phyloP scores from a whole-genome alignment of 2,888 invertebrate species.

The Microlaimidae sp. region DNA sequence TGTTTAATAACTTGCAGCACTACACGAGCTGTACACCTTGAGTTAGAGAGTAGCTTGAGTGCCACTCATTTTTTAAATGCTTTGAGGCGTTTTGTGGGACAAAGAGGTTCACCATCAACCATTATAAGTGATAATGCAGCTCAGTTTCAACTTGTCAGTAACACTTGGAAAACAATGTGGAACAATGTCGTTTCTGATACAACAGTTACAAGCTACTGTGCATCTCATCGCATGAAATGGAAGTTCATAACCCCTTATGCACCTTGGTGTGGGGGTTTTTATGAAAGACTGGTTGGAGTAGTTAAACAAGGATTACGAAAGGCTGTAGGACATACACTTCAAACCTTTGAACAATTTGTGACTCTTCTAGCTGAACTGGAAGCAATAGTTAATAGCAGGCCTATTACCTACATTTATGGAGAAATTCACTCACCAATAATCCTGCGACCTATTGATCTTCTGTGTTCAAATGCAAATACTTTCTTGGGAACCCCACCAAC shows the following conservation, averaged over 20 bases:
- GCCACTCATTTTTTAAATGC: slow-evolving; percentile 25
- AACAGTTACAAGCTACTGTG: neutral
- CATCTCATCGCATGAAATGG: slow-evolving; percentile 8
- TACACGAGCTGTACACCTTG: slow-evolving; percentile 32
- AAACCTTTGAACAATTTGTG: slow-evolving; percentile 9
- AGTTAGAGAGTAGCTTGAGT: slow-evolving; percentile 25
- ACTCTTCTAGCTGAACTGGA: slow-evolving; percentile 13
- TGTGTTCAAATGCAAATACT: neutral
- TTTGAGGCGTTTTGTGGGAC: slow-evolving; percentile 29
- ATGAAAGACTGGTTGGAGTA: slow-evolving; percentile 12
- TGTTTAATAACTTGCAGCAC: slow-evolving; percentile 35
- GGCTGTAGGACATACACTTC: slow-evolving; percentile 9
- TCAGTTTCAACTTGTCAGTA: slow-evolving; percentile 31
- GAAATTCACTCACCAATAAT: neutral
- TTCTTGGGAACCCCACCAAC: neutral
- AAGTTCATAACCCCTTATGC: slow-evolving; percentile 13
- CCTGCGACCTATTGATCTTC: slow-evolving; percentile 1
- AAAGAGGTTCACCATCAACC: slow-evolving; percentile 25
- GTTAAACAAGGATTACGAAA: slow-evolving; percentile 10
- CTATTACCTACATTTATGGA: slow-evolving; percentile 13
- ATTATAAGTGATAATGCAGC: slow-evolving; percentile 32
- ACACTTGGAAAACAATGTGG: neutral
- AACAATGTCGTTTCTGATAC: neutral
- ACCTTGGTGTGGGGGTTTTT: slow-evolving; percentile 14
- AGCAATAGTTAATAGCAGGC: slow-evolving; percentile 12